A percentile compares a stretch with the other conserved stretches of the same genome.
These are phyloP conservation scores for Passer montanus DNA, from an alignment of 2,113 vertebrate species.

Conservation along the genomic window DNA sequence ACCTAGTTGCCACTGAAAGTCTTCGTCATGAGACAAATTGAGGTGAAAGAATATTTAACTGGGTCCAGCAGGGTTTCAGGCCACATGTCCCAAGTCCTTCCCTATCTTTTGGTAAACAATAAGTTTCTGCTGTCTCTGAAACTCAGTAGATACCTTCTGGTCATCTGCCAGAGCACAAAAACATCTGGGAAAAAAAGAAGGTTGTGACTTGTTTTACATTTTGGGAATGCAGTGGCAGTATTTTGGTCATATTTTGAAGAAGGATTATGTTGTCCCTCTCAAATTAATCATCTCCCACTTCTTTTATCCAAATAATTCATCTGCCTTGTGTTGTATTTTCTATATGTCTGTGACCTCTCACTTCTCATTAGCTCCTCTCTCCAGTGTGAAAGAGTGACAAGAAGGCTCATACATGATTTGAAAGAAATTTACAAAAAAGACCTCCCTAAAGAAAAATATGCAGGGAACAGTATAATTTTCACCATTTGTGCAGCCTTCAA, in stretches of 20 bases:
- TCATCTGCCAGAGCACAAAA: not conserved
- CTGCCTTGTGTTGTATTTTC: not conserved
- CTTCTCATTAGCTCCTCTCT: not conserved
- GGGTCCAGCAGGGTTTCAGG: not conserved
- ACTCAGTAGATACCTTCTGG: not conserved
- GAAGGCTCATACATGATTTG: not conserved
- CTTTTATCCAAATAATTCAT: not conserved
- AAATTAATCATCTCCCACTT: not conserved
- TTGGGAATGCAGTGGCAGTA: not conserved
- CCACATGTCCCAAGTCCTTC: not conserved
- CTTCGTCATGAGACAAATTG: not conserved
- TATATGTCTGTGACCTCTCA: not conserved
- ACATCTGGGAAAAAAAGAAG: not conserved
- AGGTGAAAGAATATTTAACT: not conserved
- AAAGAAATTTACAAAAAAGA: not conserved
- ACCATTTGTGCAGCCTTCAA: not conserved
- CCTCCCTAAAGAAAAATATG: not conserved
- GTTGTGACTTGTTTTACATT: not conserved
- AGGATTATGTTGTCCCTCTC: not conserved
- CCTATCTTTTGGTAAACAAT: not conserved
- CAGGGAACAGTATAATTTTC: not conserved
- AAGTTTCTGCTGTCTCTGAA: accelerated
- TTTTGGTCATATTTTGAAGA: not conserved
- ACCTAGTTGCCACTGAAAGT: accelerated
- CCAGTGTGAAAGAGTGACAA: not conserved